phyloP scores from a whole-genome alignment of 2,113 vertebrate species.

The Sander vitreus region DNA sequence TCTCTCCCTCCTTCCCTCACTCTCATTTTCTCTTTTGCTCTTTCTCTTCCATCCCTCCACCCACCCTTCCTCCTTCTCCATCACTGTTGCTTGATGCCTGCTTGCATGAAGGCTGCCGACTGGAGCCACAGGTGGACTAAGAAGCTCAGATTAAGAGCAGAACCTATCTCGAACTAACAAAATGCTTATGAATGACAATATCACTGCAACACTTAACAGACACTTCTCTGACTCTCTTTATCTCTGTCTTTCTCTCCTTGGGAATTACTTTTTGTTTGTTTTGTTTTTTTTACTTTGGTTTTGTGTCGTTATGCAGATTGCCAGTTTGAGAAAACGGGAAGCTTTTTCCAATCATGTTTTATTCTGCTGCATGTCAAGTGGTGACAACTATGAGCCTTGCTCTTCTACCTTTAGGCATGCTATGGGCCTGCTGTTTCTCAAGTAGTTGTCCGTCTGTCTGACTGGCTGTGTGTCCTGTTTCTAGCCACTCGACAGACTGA shows the following conservation, averaged over 20 bases:
- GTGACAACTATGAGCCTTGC: conserved; percentile 78
- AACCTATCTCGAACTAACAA: conserved; percentile 78
- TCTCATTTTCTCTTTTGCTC: conserved; percentile 46
- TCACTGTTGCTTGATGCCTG: conserved; percentile 94
- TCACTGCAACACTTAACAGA: conserved; percentile 81
- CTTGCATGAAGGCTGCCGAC: conserved; percentile 94
- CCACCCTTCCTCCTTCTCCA: conserved; percentile 77
- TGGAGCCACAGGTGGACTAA: conserved; percentile 84
- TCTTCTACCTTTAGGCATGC: conserved; percentile 82
- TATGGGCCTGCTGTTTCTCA: conserved; percentile 74
- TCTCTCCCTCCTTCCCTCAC: conserved; percentile 71
- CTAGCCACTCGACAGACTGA: conserved; percentile 63
- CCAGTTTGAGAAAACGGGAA: conserved; percentile 64
- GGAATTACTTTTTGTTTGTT: conserved; percentile 53
- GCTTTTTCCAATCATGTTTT: conserved; percentile 69
- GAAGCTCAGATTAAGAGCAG: conserved; percentile 76
- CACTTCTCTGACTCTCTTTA: conserved; percentile 70
- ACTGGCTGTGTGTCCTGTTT: conserved; percentile 72
- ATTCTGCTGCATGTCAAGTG: conserved; percentile 84
- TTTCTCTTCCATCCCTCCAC: conserved; percentile 78
- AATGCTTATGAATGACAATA: conserved; percentile 80
- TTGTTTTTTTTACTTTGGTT: conserved; percentile 39
- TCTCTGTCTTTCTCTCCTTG: conserved; percentile 72
- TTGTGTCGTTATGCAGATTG: conserved; percentile 73
- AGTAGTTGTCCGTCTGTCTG: conserved; percentile 70